A percentile compares a stretch with the other conserved stretches of the same genome.
Conservation (phyloP, 2,888 invertebrate genomes). For the Chloromyia formosa region DNA sequence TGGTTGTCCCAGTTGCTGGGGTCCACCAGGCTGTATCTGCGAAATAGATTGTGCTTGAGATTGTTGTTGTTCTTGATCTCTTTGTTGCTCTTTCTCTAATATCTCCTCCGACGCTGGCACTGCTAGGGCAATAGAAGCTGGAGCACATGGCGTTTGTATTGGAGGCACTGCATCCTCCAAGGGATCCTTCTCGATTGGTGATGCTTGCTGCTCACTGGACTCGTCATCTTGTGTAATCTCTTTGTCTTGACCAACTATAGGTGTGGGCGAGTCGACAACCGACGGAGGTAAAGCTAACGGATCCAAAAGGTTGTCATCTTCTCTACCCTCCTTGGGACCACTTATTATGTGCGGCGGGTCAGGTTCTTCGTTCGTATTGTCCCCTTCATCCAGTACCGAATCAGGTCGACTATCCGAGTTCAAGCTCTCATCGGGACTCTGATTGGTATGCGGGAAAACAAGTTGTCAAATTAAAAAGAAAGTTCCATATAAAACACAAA, state of each 20-base stretch:
- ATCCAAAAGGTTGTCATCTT: conserved; percentile 59
- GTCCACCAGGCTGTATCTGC: neutral
- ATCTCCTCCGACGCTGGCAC: conserved; percentile 8
- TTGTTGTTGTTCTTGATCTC: neutral
- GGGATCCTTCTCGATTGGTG: conserved; percentile 43
- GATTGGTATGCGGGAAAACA: conserved; percentile 52
- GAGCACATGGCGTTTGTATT: conserved; percentile 43
- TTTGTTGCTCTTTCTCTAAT: conserved; percentile 39
- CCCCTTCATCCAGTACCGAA: conserved; percentile 76
- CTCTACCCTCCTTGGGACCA: conserved; percentile 60
- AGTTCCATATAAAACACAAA: neutral
- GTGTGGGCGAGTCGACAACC: neutral
- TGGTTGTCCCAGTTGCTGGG: neutral
- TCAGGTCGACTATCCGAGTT: conserved; percentile 81
- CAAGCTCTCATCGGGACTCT: conserved; percentile 85
- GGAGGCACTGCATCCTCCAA: conserved; percentile 35
- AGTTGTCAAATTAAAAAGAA: no score
- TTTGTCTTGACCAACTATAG: conserved; percentile 21
- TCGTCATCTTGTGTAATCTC: conserved; percentile 59
- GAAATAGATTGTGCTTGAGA: neutral
- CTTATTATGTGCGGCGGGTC: conserved; percentile 62
- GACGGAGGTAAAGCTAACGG: conserved; percentile 19
- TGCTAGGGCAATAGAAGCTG: conserved; percentile 33
- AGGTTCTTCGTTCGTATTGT: conserved; percentile 63
- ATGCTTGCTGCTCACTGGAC: conserved; percentile 61